Base-by-base conservation (phyloP, 53 echinoderm and acorn worm genomes). In the Henricia sp. region DNA sequence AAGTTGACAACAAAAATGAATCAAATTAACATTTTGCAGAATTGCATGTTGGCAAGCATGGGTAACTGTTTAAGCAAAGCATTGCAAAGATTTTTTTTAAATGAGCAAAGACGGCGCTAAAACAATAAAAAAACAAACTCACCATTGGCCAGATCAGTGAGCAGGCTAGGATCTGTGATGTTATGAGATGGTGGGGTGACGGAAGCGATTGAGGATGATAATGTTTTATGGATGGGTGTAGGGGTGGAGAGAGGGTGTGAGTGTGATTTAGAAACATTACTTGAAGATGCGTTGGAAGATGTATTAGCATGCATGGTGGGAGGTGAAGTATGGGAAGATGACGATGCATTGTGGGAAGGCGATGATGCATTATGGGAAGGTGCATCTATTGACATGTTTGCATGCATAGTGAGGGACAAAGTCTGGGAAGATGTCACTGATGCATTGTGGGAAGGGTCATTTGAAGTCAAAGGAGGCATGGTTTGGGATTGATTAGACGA, bases 151-250 rank as follows among this genome's bases (percentile, higher is more conserved):
- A 58, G 17, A 41, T 12, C 27, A 40, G 59, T 58, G 56, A 43
- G 26, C 57, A 40, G 76, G 41, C 58, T 58, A 26, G 6, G 41
- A 42, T 76, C 58, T 41, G 26, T 1, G 40, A 25, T 17, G 42
- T 4, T 57, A 41, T 76, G 41, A 39, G 76, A 59, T 76, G 57
- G 56, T 2, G 57, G 40, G 16, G 58, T 56, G 27, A 56, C n/a
- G 30, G 58, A 32, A 16, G 28, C 39, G 2, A 24, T 14, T 36
- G 39, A 40, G 57, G 58, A 26, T 38, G 76, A 2, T 21, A 41
- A 17, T 2, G 40, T 24, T 38, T 57, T 25, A 38, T 57, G 56
- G 40, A 24, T 68, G 10, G 43, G 19, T 24, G 36, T 13, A 37
- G 58, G 8, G 57, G 55, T 20, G 3, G 57, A 23, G 37, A 4